Evolutionary conservation across 2,888 invertebrate species (phyloP), one percentile per base, ranked within the genome.

Genomic region (Trisateles emortualis): DNA sequence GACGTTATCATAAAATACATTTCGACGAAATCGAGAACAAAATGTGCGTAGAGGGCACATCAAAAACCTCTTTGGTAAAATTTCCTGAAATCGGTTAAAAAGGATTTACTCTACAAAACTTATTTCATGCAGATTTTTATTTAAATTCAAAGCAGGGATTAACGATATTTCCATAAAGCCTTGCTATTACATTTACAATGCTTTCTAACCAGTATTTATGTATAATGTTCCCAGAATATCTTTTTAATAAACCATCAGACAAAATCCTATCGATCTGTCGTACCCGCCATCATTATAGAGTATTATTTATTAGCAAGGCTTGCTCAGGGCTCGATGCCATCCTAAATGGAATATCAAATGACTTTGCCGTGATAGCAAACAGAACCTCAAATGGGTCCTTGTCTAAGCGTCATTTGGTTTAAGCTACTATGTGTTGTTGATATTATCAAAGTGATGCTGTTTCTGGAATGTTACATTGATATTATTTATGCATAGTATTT

Each of bases 301-400:
- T 62, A 73, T 74, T 68, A 76, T 70, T 74, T 74, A 76, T 70
- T 70, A 68, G 61, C 45, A 24, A 59, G n/a, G 48, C 47, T 19
- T 36, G 42, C 47, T 46, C 13, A 16, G 38, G 50, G 43, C 35
- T 47, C 55, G 58, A 57, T 57, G 55, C 44, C 50, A 61, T 54
- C 50, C 52, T 59, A 59, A 75, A 76, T 71, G 65, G 74, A 74
- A 77, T 77, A 71, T 64, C 66, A 58, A 68, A 76, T 73, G 59
- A 54, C 59, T 53, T 56, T 53, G 53, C 42, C 45, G 22, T 38
- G 43, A 48, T 45, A 35, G 49, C 46, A 70, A 73, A 74, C 54
- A 70, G 36, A 36, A 35, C 14, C 11, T 44, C 33, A 44, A 57
- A 10, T 32, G 51, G 40, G 46, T 54, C 48, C 40, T 66, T 47